phyloP scores from a whole-genome alignment of 1,140 invertebrate species.

The Pomacea maculata region DNA sequence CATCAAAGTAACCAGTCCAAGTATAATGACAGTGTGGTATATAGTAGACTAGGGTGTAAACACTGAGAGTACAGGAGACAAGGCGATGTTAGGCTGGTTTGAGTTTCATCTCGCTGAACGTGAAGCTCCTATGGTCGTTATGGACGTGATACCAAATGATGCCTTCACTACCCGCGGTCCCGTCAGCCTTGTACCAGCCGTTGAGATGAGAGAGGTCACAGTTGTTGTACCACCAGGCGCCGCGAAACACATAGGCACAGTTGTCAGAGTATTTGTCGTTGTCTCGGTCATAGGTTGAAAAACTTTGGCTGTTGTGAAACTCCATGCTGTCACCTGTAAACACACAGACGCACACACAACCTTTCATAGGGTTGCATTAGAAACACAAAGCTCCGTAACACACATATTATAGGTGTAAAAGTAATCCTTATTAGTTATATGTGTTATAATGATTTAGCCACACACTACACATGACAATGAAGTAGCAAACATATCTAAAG shows the following conservation, averaged over 20 bases:
- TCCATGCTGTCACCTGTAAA: constrained; percentile 70
- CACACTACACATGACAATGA: no score
- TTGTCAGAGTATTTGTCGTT: constrained; percentile 72
- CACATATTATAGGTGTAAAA: no score
- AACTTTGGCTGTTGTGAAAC: constrained; percentile 70
- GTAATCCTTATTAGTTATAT: no score
- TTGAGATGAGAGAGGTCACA: constrained; percentile 73
- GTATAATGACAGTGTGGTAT: no score
- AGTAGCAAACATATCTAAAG: no score
- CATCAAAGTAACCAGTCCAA: no score
- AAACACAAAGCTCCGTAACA: no score
- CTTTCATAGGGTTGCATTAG: no score
- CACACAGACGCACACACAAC: neutral
- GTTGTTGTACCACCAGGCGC: constrained; percentile 74
- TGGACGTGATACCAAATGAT: neutral
- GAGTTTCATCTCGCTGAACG: neutral
- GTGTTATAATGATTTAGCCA: no score
- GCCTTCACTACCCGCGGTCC: neutral
- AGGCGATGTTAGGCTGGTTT: neutral
- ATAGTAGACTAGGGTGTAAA: no score
- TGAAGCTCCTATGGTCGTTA: neutral
- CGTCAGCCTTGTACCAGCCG: constrained; percentile 50
- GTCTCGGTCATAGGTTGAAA: constrained; percentile 71
- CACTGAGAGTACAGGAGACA: neutral
- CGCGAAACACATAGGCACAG: constrained; percentile 71